A percentile compares a stretch with the other conserved stretches of the same genome.
Evolutionary conservation across 2,888 invertebrate genomes (phyloP).

Genomic region (Sminthurinus aureus): DNA sequence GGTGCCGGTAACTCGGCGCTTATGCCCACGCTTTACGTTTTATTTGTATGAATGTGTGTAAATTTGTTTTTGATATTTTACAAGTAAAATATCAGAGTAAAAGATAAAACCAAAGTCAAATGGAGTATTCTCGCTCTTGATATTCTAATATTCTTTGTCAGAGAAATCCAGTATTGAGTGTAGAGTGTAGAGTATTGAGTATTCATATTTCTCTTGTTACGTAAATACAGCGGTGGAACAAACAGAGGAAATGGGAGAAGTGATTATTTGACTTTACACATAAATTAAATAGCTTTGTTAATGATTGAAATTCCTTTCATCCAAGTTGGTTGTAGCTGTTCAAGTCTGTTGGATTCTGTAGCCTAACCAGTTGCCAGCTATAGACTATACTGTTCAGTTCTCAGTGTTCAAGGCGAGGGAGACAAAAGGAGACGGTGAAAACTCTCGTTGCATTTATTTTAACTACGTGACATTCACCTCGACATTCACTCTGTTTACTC

Average conservation of each 20-base stretch:
- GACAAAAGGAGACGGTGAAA: not conserved
- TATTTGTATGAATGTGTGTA: no score
- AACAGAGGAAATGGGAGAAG: not conserved
- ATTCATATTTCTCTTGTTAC: no score
- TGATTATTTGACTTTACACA: constrained; percentile 18
- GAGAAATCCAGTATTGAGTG: no score
- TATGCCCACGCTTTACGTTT: no score
- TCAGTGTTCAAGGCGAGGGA: no score
- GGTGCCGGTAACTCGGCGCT: no score
- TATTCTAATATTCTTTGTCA: no score
- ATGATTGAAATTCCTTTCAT: constrained; percentile 34
- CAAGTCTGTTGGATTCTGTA: no score
- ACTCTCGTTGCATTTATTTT: constrained; percentile 20
- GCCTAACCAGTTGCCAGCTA: not conserved
- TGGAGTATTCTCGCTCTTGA: no score
- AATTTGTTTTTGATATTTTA: no score
- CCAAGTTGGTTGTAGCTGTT: not conserved
- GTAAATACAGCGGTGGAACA: not conserved
- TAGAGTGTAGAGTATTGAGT: no score
- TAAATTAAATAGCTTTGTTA: constrained; percentile 39
- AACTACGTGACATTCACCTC: constrained; percentile 7
- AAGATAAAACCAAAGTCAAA: not conserved
- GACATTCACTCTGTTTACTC: not conserved
- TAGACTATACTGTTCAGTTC: no score
- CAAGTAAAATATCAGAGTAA: not conserved